These are phyloP conservation scores for Hapalemur alaotrensis DNA, from an alignment of 2,797 vertebrate species.

Conservation along the genomic window DNA sequence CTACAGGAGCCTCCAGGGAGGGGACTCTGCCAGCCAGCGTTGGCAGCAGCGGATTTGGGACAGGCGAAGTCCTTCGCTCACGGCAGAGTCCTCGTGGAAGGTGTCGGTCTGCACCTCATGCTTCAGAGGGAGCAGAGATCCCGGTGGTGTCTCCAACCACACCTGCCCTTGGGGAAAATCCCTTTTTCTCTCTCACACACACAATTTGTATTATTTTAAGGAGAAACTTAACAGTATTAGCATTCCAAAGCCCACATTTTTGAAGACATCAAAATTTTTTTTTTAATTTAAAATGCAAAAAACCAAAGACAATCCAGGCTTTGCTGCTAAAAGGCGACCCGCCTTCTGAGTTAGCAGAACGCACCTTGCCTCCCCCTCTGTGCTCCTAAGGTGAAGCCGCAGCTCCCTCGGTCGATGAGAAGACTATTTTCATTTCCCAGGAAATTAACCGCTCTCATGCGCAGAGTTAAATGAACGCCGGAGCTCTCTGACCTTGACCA, in stretches of 20 bases:
- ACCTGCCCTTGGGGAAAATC: accelerated
- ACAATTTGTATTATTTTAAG: not conserved
- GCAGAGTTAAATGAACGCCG: not conserved
- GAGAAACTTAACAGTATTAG: not conserved
- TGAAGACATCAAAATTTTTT: not conserved
- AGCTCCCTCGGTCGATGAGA: not conserved
- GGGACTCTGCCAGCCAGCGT: too few relatives aligned
- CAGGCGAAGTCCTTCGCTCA: not conserved
- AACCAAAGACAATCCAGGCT: not conserved
- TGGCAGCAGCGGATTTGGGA: accelerated
- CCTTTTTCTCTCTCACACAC: not conserved
- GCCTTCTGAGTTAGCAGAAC: not conserved
- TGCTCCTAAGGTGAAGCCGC: not conserved
- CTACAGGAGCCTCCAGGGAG: not conserved
- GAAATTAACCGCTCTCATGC: not conserved
- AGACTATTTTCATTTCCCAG: not conserved
- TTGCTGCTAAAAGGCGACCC: not conserved
- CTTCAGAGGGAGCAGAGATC: not conserved
- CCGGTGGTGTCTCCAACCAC: accelerated
- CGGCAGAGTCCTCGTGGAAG: accelerated
- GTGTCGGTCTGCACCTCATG: not conserved
- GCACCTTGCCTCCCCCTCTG: accelerated
- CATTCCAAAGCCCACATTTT: not conserved
- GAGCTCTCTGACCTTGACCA: slow-evolving; percentile 30
- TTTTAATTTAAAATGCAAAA: not conserved